A percentile compares a stretch with the other conserved stretches of the same genome.
Conservation (phyloP, 1,140 invertebrate species). For the Apocrypta bakeri region DNA sequence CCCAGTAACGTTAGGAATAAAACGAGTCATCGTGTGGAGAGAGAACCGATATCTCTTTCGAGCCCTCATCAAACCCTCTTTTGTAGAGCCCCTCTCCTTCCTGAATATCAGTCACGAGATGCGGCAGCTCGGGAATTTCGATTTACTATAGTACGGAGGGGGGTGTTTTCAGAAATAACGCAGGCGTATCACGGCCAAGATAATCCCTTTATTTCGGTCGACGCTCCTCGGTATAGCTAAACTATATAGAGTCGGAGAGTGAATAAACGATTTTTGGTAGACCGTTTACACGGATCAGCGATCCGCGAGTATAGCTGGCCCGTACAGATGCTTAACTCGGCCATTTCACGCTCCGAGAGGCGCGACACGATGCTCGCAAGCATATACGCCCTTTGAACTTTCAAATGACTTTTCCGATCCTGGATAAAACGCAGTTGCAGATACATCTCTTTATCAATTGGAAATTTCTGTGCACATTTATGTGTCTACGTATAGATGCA, state of each 20-base stretch:
- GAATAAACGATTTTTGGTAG: conserved; percentile 51
- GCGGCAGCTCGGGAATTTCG: conserved; percentile 64
- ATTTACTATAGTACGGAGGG: conserved; percentile 60
- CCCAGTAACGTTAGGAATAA: conserved; percentile 1
- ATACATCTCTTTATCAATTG: neutral
- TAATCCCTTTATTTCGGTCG: conserved; percentile 52
- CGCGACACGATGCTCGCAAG: conserved; percentile 41
- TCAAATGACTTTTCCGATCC: neutral
- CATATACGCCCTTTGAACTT: neutral
- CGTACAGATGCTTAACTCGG: conserved; percentile 55
- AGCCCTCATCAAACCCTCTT: conserved; percentile 32
- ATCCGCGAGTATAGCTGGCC: conserved; percentile 34
- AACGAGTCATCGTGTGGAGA: neutral
- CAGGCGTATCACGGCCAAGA: neutral
- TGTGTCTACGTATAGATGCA: neutral
- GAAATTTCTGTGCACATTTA: neutral
- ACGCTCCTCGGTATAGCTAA: neutral
- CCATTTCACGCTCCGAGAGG: conserved; percentile 55
- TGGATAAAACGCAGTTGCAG: neutral
- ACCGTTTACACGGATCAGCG: conserved; percentile 55
- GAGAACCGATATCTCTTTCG: conserved; percentile 8
- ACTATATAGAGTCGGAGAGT: neutral
- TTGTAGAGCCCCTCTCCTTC: neutral
- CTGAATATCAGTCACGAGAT: conserved; percentile 23
- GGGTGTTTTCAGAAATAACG: conserved; percentile 31